Conservation (phyloP, 2,113 vertebrate genomes). For the Corydoras sp. region DNA sequence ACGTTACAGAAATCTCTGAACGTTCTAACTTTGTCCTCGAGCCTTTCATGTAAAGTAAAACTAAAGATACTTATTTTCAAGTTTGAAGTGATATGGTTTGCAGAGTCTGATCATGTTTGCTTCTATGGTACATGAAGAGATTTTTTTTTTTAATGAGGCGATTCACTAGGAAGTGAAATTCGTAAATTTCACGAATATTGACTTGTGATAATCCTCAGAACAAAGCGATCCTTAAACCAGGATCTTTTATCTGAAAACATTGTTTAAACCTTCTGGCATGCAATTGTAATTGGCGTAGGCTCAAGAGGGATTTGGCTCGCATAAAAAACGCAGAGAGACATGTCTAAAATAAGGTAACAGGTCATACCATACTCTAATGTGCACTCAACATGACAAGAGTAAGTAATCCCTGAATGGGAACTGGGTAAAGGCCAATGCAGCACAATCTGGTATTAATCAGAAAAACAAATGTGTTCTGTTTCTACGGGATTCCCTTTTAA, state of each 20-base stretch:
- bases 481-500: conserved; percentile 68
- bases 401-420: conserved; percentile 52
- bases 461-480: conserved; percentile 54
- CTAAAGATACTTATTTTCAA: too few relatives aligned
- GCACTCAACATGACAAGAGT: conserved; percentile 43
- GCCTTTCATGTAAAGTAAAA: too few relatives aligned
- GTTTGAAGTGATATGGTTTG: too few relatives aligned
- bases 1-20: too few relatives aligned
- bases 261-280: conserved; percentile 30
- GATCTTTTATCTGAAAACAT: conserved; percentile 10
- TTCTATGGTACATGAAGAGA: too few relatives aligned
- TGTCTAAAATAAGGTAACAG: conserved; percentile 46
- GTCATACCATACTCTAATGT: conserved; percentile 41
- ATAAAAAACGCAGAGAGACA: conserved; percentile 30
- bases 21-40: too few relatives aligned
- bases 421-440: conserved; percentile 54
- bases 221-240: conserved; percentile 21
- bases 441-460: conserved; percentile 68
- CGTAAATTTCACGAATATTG: background rate
- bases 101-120: too few relatives aligned
- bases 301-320: conserved; percentile 31
- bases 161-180: too few relatives aligned
- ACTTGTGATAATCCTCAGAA: conserved; percentile 14
- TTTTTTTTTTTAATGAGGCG: too few relatives aligned
- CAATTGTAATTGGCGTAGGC: conserved; percentile 19